Evolutionary conservation across 2,888 invertebrate genomes (phyloP).

Genomic region (Ennomos erosarius): DNA sequence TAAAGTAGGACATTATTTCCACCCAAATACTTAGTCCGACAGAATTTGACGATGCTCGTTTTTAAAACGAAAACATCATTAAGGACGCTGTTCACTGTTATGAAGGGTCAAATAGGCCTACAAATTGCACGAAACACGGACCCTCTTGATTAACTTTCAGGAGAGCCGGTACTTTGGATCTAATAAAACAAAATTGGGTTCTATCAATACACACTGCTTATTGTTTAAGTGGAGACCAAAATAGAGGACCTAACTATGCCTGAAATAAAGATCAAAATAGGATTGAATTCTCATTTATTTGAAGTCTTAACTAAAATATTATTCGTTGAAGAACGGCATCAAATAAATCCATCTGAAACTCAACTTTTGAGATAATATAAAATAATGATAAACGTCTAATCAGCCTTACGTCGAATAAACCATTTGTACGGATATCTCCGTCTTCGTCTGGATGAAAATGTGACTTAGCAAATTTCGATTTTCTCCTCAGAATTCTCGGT

Average conservation of each 20-base stretch:
- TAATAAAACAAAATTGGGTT: conserved; percentile 70
- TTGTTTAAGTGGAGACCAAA: conserved; percentile 24
- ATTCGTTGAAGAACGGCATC: conserved; percentile 12
- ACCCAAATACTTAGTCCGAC: conserved; percentile 29
- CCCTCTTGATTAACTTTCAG: conserved; percentile 74
- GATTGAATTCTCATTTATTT: conserved; percentile 3
- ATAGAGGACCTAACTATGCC: conserved; percentile 17
- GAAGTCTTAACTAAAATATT: conserved; percentile 12
- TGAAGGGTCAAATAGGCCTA: conserved; percentile 73
- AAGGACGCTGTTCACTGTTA: conserved; percentile 64
- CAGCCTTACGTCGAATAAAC: conserved; percentile 40
- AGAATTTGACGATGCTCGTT: conserved; percentile 46
- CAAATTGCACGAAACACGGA: conserved; percentile 71
- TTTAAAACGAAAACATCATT: conserved; percentile 64
- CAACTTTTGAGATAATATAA: conserved; percentile 16
- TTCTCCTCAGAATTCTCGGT: conserved; percentile 46
- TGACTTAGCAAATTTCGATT: conserved; percentile 52
- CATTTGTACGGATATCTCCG: conserved; percentile 38
- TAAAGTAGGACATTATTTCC: conserved; percentile 27
- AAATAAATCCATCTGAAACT: conserved; percentile 13
- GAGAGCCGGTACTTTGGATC: conserved; percentile 56
- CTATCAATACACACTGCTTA: conserved; percentile 53
- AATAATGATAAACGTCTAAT: conserved; percentile 44
- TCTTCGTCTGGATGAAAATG: conserved; percentile 47
- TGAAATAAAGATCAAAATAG: conserved; percentile 12